Base-by-base conservation (phyloP, 2,888 invertebrate genomes). In the Netelia melanura region DNA sequence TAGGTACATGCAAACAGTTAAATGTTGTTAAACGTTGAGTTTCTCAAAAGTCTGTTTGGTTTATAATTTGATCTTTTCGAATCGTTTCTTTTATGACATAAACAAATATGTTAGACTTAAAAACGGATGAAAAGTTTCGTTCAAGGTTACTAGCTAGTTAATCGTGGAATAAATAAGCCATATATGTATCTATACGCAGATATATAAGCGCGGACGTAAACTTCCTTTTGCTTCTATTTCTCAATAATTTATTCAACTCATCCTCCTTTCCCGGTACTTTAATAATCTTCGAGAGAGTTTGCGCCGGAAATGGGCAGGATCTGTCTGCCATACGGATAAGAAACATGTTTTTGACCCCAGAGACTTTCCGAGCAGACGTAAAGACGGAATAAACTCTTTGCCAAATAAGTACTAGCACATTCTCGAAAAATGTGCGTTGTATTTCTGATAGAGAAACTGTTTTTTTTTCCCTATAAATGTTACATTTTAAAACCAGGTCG, bases 191-290 rank as follows among this genome's bases (percentile, higher is more conserved):
- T 10, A 48, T 48, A 48, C 14, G 2, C 3, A 14, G 1, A n/a
- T 62, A 25, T 48, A 48, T 62, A n/a, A 10, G n/a, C 11, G 23
- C 48, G 5, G 25, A 52, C 25, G 38, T 67, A 43, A 65, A 43
- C 52, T 58, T 62, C 43, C 8, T 23, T 56, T 10, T 64, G 48
- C 62, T 71, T 76, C 75, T 30, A n/a, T 44, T 64, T 56, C 58
- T 65, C 48, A 10, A 58, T 75, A 44, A 81, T 62, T 61, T 61
- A 48, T 67, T 74, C 61, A 62, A 54, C 52, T 17, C 25, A 74
- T 62, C 64, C 52, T 68, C 14, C 11, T 61, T 62, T 14, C 38
- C n/a, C 17, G 25, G 48, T 14, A 43, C 61, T 43, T 43, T 56
- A 2, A 38, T 56, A 30, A 65, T 65, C 30, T 38, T 21, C 44